Evolutionary conservation across 2,797 vertebrate genomes (phyloP).

Genomic region (Chelon labrosus): DNA sequence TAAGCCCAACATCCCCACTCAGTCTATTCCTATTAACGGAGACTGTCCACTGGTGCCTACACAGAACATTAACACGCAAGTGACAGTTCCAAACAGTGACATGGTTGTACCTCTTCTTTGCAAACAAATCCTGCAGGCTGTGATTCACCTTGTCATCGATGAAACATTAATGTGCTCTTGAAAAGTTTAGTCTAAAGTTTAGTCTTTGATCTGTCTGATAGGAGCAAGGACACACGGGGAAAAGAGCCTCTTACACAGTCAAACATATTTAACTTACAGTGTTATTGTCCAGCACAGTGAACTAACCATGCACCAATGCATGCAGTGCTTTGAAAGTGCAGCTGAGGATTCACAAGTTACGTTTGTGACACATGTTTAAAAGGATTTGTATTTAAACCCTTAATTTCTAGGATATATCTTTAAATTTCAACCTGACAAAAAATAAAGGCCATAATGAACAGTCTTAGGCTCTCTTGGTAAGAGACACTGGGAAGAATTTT

Average conservation of each 20-base stretch:
- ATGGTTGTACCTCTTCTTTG: constrained; percentile 71
- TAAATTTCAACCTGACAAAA: neutral
- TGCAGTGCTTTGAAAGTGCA: neutral
- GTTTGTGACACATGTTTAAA: neutral
- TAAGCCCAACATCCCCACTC: constrained; percentile 52
- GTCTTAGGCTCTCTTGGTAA: neutral
- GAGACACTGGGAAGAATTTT: neutral
- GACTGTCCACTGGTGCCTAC: constrained; percentile 66
- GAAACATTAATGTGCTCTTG: constrained; percentile 84
- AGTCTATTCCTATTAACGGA: constrained; percentile 76
- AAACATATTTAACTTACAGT: constrained; percentile 7
- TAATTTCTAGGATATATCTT: neutral
- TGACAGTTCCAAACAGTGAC: constrained; percentile 83
- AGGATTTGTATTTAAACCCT: neutral
- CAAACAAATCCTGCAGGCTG: constrained; percentile 74
- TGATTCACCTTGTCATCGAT: constrained; percentile 84
- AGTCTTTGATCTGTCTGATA: constrained; percentile 57
- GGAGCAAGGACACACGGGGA: constrained; percentile 64
- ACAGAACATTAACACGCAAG: constrained; percentile 76
- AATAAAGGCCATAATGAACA: neutral
- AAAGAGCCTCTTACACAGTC: constrained; percentile 8
- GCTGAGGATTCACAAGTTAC: constrained; percentile 16
- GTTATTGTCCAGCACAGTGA: neutral
- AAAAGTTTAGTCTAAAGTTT: constrained; percentile 72
- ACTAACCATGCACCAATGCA: neutral